These are phyloP conservation scores for Colletes gigas DNA, from an alignment of 1,140 invertebrate genomes.

Conservation along the genomic window DNA sequence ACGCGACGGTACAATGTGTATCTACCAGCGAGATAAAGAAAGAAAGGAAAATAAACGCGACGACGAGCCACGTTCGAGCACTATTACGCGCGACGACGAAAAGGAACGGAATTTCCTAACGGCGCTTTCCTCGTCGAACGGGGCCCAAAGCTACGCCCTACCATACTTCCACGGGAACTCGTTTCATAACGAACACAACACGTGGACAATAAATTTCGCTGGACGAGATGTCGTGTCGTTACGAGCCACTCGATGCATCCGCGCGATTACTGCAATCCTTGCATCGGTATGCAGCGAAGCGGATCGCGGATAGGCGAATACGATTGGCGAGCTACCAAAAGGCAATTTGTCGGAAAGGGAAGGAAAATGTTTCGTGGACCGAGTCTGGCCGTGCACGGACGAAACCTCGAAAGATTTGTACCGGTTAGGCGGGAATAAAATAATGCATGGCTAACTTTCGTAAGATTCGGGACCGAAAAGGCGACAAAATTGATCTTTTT, in stretches of 20 bases:
- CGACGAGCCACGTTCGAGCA: too few species aligned
- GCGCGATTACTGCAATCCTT: conserved; percentile 30
- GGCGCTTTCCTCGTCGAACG: background rate
- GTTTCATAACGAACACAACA: conserved; percentile 41
- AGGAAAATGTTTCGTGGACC: background rate
- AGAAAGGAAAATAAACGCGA: too few species aligned
- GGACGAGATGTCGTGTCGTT: background rate
- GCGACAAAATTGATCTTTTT: too few species aligned
- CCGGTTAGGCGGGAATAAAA: background rate
- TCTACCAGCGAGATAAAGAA: background rate
- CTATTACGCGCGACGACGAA: background rate
- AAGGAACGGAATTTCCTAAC: conserved; percentile 1
- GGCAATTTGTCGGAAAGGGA: conserved; percentile 43
- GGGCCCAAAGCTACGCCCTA: background rate
- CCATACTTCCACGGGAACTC: background rate
- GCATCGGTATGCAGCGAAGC: conserved; percentile 37
- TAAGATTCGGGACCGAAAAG: too few species aligned
- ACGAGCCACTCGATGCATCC: conserved; percentile 4
- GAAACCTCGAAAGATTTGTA: too few species aligned
- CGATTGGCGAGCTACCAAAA: conserved; percentile 51
- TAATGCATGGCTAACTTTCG: too few species aligned
- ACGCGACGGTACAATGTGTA: background rate
- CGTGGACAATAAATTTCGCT: conserved; percentile 32
- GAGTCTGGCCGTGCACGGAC: background rate
- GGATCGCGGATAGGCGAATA: conserved; percentile 10